Evolutionary conservation across 1,140 invertebrate genomes (phyloP), one percentile per base, ranked within the genome.

Genomic region (Drosophila setifemur): DNA sequence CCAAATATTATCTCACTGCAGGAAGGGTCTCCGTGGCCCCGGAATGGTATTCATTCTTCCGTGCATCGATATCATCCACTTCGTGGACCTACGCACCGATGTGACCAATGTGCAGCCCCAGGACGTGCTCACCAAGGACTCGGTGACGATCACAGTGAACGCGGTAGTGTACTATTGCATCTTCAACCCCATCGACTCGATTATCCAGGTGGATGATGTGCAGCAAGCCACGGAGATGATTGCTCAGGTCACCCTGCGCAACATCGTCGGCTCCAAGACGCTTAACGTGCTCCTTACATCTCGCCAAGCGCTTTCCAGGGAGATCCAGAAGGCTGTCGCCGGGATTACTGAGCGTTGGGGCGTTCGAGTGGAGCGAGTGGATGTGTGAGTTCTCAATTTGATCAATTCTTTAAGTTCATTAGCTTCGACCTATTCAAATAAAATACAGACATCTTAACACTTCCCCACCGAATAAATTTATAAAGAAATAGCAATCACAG

Each of bases 341-440:
- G 82, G 57, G 3, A 72, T 82, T 2, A 89, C 88, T 0, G 55
- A 50, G 3, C 96, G 95, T 78, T 98, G 97, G 97, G 98, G 97
- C 2, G 96, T 98, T 4, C 97, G 97, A 91, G 96, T 99, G 0
- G 96, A 98, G 90, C 92, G 97, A 69, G 97, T 99, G 16, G 97
- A 98, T 93, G 96, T 98, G 96, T 98, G 92, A 95, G 77, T 14
- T 2, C 0, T 8, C 1, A 6, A 4, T 29, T 42, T 33, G 1
- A 3, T 16, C n/a, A n/a, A n/a, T n/a, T n/a, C n/a, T n/a, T n/a
- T n/a, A n/a, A n/a, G n/a, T n/a, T n/a, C n/a, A n/a, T n/a, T n/a
- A n/a, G n/a, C n/a, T n/a, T n/a, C n/a, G n/a, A n/a, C n/a, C n/a
- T n/a, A n/a, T n/a, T n/a, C n/a, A n/a, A n/a, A n/a, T n/a, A n/a